Percentiles rank a stretch among this genome's conserved stretches.
phyloP scores from a whole-genome alignment of 2,113 vertebrate species.

The Urocitellus parryii region DNA sequence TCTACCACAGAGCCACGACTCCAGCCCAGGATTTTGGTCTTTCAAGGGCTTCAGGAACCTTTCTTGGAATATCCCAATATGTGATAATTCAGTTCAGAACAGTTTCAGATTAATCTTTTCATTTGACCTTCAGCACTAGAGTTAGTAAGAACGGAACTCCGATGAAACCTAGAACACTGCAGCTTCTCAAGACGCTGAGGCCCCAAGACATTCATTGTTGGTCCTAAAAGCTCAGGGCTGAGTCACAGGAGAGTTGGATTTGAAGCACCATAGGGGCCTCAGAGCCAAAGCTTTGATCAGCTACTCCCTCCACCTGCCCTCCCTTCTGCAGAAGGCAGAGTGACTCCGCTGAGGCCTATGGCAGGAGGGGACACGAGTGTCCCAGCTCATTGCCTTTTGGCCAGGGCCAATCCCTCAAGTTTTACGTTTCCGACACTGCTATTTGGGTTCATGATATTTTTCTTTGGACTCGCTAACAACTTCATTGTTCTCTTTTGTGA shows the following conservation, averaged over 20 bases:
- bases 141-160: neutral
- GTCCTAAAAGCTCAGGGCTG: neutral
- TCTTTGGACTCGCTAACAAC: too few relatives aligned
- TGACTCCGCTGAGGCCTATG: too few relatives aligned
- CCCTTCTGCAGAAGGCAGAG: neutral
- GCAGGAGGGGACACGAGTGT: neutral
- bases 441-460: neutral
- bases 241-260: neutral
- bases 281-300: neutral
- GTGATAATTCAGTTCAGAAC: neutral
- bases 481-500: neutral
- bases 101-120: neutral
- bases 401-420: neutral
- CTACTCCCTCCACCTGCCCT: neutral
- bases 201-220: too few relatives aligned
- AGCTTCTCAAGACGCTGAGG: neutral
- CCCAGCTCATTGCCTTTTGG: neutral
- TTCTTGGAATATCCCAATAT: neutral
- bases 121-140: neutral
- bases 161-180: neutral
- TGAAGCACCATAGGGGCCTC: neutral
- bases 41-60: neutral
- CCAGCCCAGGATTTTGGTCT: neutral
- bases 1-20: too few relatives aligned
- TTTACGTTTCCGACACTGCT: neutral